Evolutionary conservation across 2,888 invertebrate genomes (phyloP).

Genomic region (Alcis repandata): DNA sequence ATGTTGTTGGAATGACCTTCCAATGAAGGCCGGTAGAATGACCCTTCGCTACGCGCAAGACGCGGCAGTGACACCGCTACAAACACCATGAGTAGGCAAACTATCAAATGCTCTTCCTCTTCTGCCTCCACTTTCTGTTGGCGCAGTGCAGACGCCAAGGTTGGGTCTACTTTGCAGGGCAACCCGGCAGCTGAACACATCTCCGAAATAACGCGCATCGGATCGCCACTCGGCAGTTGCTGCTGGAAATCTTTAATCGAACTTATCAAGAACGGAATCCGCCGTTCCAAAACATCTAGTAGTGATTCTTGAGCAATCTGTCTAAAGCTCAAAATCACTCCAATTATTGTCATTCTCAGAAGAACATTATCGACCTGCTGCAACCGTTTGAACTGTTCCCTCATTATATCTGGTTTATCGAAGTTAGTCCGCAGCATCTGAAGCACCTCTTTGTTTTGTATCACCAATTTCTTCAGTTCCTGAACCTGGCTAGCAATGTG

Average conservation of each 20-base stretch:
- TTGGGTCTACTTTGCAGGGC: conserved; percentile 97
- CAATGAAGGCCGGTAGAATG: conserved; percentile 94
- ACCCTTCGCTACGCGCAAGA: conserved; percentile 95
- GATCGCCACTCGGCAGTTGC: conserved; percentile 96
- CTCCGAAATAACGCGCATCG: conserved; percentile 96
- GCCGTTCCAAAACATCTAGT: conserved; percentile 95
- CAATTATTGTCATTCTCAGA: conserved; percentile 98
- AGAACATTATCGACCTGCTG: conserved; percentile 97
- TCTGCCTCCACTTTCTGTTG: conserved; percentile 95
- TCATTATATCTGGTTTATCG: conserved; percentile 99
- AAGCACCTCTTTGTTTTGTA: conserved; percentile 96
- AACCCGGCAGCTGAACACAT: conserved; percentile 99
- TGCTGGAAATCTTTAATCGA: conserved; percentile 98
- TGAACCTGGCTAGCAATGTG: conserved; percentile 99
- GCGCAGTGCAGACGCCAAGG: conserved; percentile 95
- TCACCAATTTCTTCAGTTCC: conserved; percentile 96
- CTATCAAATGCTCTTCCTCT: conserved; percentile 96
- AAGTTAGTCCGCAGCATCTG: conserved; percentile 97
- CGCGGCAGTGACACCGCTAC: conserved; percentile 99
- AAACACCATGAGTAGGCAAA: conserved; percentile 99
- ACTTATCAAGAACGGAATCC: conserved; percentile 98
- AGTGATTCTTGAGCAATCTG: conserved; percentile 97
- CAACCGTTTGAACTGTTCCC: conserved; percentile 96
- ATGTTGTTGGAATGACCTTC: conserved; percentile 99
- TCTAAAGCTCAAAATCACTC: conserved; percentile 98